Evolutionary conservation across 2,113 vertebrate species (phyloP).

Genomic region (Rostratula benghalensis): DNA sequence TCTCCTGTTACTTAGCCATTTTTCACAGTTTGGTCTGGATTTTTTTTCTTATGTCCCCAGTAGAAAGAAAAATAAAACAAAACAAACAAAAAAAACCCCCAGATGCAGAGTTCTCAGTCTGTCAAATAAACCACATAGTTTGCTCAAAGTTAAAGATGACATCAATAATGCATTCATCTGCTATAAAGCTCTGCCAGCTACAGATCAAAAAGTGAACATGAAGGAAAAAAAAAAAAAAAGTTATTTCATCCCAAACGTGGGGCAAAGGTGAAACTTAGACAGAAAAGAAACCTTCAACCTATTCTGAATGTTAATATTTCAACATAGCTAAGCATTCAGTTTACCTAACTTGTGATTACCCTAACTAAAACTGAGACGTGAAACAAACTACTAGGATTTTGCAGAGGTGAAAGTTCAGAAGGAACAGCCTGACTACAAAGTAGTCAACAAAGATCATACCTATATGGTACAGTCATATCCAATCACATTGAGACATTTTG

Average conservation of each 20-base stretch:
- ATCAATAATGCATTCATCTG: neutral
- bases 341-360: neutral
- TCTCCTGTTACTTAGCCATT: neutral
- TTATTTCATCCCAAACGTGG: neutral
- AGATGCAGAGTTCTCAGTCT: neutral
- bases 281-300: neutral
- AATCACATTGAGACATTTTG: neutral
- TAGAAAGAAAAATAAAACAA: neutral
- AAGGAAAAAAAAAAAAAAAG: neutral
- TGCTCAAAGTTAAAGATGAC: neutral
- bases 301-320: neutral
- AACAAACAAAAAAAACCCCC: rapidly evolving
- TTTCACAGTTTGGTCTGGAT: neutral
- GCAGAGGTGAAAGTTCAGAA: neutral
- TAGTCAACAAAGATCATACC: neutral
- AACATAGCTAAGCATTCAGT: neutral
- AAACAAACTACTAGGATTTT: neutral
- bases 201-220: neutral
- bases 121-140: neutral
- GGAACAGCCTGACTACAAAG: neutral
- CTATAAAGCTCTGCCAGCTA: neutral
- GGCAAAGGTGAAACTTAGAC: neutral
- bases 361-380: neutral
- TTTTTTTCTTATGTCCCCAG: neutral
- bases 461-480: neutral